Conservation (phyloP, 2,888 invertebrate genomes). For the Nezara viridula region DNA sequence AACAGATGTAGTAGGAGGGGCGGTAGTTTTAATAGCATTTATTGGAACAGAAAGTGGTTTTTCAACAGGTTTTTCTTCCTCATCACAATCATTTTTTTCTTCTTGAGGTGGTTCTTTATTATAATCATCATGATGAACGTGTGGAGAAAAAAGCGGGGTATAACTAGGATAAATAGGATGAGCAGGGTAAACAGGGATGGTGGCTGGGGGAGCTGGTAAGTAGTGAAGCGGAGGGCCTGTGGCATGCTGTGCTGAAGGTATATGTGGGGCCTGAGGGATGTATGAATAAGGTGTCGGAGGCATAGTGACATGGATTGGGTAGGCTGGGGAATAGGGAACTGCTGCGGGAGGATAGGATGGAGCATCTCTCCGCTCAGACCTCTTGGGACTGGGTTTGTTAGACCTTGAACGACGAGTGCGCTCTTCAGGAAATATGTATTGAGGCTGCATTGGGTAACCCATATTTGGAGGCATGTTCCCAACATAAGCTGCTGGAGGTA, state of each 20-base stretch:
- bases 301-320: constrained; percentile 55
- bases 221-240: constrained; percentile 61
- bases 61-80: constrained; percentile 55
- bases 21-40: constrained; percentile 60
- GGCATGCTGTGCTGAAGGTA: constrained; percentile 61
- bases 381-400: constrained; percentile 62
- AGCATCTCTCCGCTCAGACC: constrained; percentile 45
- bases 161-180: constrained; percentile 56
- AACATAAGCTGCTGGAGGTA: constrained; percentile 58
- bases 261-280: constrained; percentile 49
- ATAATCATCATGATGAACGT: constrained; percentile 56
- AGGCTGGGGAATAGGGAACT: constrained; percentile 3
- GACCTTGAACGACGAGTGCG: constrained; percentile 56
- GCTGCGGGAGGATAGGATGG: constrained; percentile 18
- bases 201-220: constrained; percentile 16
- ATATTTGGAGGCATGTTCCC: constrained; percentile 58
- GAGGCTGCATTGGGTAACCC: constrained; percentile 50
- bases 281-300: constrained; percentile 55
- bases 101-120: constrained; percentile 48
- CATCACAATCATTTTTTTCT: constrained; percentile 54
- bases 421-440: constrained; percentile 59
- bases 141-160: constrained; percentile 60
- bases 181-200: constrained; percentile 53
- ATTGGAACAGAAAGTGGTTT: constrained; percentile 57
- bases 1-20: constrained; percentile 54